Conservation (phyloP, 2,113 vertebrate genomes). For the Pitta sordida region DNA sequence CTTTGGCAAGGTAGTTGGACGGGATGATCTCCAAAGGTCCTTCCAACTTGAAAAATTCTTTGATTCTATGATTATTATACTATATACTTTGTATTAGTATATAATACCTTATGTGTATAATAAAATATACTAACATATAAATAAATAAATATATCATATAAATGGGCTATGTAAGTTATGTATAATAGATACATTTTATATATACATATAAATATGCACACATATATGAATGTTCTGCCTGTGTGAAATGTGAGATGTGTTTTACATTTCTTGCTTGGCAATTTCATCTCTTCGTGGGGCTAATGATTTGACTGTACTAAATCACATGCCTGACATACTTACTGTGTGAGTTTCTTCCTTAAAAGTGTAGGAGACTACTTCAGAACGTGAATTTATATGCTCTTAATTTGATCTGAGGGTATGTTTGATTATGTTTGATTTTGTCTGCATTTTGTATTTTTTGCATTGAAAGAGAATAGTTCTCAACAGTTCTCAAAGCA, state of each 20-base stretch:
- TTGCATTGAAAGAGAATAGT: not conserved
- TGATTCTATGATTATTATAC: not conserved
- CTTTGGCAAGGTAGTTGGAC: not conserved
- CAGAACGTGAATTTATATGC: not conserved
- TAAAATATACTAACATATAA: not conserved
- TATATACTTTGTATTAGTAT: not conserved
- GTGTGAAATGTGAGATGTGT: fast-evolving
- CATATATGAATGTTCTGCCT: not conserved
- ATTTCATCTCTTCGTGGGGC: not conserved
- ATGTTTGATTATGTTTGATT: not conserved
- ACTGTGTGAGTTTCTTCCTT: not conserved
- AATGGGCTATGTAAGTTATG: not conserved
- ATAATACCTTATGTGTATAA: not conserved
- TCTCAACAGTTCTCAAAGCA: not conserved
- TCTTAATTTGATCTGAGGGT: not conserved
- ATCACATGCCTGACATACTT: not conserved
- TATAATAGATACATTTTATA: not conserved
- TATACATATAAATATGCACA: no score
- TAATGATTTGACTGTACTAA: not conserved
- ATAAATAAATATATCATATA: not conserved
- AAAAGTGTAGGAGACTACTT: not conserved
- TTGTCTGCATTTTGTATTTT: not conserved
- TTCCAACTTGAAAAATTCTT: not conserved
- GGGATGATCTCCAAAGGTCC: not conserved
- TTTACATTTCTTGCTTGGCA: not conserved